Percentiles rank a stretch among this genome's conserved stretches.
Evolutionary conservation across 2,113 vertebrate species (phyloP).

Genomic region (Solenodon paradoxus): DNA sequence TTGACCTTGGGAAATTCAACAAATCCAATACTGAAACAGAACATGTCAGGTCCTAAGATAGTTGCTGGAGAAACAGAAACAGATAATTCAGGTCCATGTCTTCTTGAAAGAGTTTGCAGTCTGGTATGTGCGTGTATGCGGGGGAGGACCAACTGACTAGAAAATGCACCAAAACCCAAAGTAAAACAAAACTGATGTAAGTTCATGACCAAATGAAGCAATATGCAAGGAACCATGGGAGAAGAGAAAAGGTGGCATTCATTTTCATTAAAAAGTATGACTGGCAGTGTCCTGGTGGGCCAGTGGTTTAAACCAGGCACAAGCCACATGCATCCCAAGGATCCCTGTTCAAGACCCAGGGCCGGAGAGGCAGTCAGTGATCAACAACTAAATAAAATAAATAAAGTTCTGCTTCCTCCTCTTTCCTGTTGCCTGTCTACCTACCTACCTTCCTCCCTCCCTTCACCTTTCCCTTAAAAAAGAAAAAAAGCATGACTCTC

Average conservation of each 20-base stretch:
- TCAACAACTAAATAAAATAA: too few species aligned
- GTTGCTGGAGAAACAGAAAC: background rate
- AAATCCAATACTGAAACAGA: background rate
- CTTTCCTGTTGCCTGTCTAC: too few species aligned
- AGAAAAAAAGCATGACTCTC: too few species aligned
- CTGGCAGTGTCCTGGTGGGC: background rate
- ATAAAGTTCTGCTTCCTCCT: too few species aligned
- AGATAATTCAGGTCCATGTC: background rate
- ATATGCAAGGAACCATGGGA: accelerated
- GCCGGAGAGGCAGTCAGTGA: too few species aligned
- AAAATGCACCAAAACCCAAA: background rate
- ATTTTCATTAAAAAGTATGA: background rate
- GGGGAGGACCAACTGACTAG: background rate
- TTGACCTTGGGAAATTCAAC: background rate
- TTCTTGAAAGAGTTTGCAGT: background rate
- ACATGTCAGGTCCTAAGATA: background rate
- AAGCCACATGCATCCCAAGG: too few species aligned
- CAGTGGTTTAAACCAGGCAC: too few species aligned
- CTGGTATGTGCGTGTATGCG: too few species aligned
- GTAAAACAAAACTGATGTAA: accelerated
- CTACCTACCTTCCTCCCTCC: too few species aligned
- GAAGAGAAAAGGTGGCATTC: background rate
- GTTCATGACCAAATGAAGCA: background rate
- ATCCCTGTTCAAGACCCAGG: too few species aligned
- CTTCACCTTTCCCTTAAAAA: too few species aligned